Base-by-base conservation (phyloP, 1,140 invertebrate species). In the Ctenoplectra terminalis region DNA sequence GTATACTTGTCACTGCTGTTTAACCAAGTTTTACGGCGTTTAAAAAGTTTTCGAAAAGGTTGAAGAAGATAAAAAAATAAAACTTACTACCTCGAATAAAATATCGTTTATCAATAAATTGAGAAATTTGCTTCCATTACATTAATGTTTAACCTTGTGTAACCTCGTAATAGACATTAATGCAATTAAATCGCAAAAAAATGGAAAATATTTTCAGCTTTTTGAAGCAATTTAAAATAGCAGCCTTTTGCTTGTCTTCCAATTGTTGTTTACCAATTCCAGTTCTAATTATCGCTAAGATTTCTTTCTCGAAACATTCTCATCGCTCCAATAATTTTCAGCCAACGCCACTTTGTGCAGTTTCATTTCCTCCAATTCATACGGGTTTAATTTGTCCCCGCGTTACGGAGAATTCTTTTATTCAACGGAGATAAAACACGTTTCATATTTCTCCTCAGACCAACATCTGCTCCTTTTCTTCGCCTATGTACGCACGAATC, bases 381-480 rank as follows among this genome's bases (percentile, higher is more conserved):
- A 31, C 37, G 43, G 20, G 52, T 84, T 81, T 81, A 80, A 85
- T 75, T 58, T 58, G 50, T 71, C 26, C 29, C 9, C 72, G 40
- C 46, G 50, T 74, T 48, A 31, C 13, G 54, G 37, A 34, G 60
- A 85, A 73, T 85, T 75, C 56, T 85, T 77, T 73, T 75, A 75
- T 72, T 84, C 76, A 52, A 23, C 70, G 11, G 1, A 29, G 58
- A 73, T 66, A 81, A 37, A 63, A 23, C 50, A 48, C 37, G 77
- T 85, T 71, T 71, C 56, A 84, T 85, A 81, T 85, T 81, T 85
- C 69, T 66, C 40, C 60, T 56, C 58, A 64, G 64, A 76, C 69
- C 56, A 70, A 77, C 67, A 63, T 80, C 26, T 74, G 29, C 66
- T 76, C 31, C 48, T 43, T 83, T 52, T 29, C 75, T 43, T n/a